Base-by-base conservation (phyloP, 2,888 invertebrate species). In the Augochlorella aurata region DNA sequence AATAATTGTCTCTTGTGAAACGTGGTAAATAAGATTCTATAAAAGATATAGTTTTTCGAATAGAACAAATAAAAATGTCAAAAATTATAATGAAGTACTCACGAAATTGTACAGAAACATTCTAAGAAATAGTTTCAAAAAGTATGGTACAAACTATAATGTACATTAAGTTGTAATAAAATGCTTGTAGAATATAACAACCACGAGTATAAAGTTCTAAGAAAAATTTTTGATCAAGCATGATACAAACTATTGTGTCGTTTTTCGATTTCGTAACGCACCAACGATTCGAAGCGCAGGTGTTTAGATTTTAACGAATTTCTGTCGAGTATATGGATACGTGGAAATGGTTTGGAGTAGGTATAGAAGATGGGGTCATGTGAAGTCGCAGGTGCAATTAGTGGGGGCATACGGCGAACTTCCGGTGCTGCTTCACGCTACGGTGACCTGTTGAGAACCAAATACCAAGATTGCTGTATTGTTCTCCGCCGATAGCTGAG, bases 371-470 rank as follows among this genome's bases (percentile, higher is more conserved):
- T 80, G 88, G 88, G 92, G 92, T 92, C 92, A 91, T 92, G 92
- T 86, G 91, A 92, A 92, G 90, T 90, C 86, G 89, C 87, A 88
- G 86, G 86, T 89, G 90, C 90, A 93, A 93, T 93, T 93, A 93
- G 90, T 89, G 88, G 85, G 90, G 90, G 93, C 90, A 92, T 87
- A 89, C 87, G 90, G 92, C 92, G 92, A 89, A 93, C 92, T 92
- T 93, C 93, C 93, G 92, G 90, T 89, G 87, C 80, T 71, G 83
- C 89, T 91, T 91, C 91, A 92, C 91, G 92, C 89, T 91, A 91
- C 88, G 89, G 83, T 90, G 90, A 89, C 73, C 85, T 87, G 88
- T 87, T 91, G 93, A 91, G 92, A 93, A 93, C 90, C 88, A 83
- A 90, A 91, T 88, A 86, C 85, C 87, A 90, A 91, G 91, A 92